Base-by-base conservation (phyloP, 30 jellyfish, hydroid and myxozoan genomes). In the Turritopsis dohrnii region DNA sequence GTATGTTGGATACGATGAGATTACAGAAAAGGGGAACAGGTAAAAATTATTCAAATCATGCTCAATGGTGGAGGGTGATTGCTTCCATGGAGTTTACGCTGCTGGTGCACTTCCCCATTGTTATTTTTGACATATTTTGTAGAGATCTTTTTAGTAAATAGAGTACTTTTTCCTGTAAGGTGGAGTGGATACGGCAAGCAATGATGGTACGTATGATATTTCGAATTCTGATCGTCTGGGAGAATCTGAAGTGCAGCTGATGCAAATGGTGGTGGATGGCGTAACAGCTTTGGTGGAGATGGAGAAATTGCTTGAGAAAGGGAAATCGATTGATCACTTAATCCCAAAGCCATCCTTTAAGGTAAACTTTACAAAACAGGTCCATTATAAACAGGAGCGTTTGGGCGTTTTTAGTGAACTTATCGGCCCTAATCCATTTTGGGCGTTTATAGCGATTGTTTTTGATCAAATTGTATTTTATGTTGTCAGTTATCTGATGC, bases 151-250 rank as follows among this genome's bases (percentile, higher is more conserved):
- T n/a, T n/a, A n/a, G 60, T 41, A 13, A 41, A 41, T 41, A 3
- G 60, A 41, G 60, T 41, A 5, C 60, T 41, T 41, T 41, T 41
- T 41, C 13, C 60, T 41, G 60, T 3, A 41, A 41, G 60, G 60
- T 30, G 97, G 97, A 24, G 92, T 90, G 23, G 95, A 90, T 54
- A 86, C 97, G 17, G 93, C 95, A 1, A 90, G 88, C 28, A 89
- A 74, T 60, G 97, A 88, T 79, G 97, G 97, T n/a, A 83, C 90
- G 21, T 90, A 81, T 71, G 97, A 90, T 71, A 86, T 90, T 31
- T 90, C 97, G 13, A 90, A 90, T 84, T 86, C 81, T 52, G 97
- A 90, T 71, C 97, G 97, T 8, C 85, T 90, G 82, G 97, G 97
- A 17, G 53, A 25, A 66, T 90, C 97, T 17, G 97, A 90, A 82